Conservation (phyloP, 37 sponge, comb jelly and placozoan genomes). For the Ianthella basta region DNA sequence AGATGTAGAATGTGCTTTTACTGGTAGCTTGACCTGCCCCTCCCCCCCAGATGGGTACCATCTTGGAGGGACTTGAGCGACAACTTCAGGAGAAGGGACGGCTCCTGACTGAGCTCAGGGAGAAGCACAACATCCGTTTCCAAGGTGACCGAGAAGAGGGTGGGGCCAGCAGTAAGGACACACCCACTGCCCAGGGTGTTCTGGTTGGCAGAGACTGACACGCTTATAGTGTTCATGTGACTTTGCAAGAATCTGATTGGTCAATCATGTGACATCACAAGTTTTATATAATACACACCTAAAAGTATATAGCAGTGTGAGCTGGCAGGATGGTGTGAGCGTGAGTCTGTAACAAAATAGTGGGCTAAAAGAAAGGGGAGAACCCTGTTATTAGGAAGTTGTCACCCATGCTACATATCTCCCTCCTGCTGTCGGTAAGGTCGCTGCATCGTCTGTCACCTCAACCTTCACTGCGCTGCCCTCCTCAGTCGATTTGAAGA, state of each 20-base stretch:
- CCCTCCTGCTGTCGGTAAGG: not conserved
- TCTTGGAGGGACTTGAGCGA: constrained; percentile 59
- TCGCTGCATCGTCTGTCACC: constrained; percentile 4
- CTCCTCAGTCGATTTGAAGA: constrained; percentile 3
- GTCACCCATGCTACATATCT: constrained; percentile 8
- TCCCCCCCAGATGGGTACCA: constrained; percentile 25
- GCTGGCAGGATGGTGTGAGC: too few species aligned
- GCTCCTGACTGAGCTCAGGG: constrained; percentile 72
- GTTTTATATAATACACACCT: too few species aligned
- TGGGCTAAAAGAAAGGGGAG: too few species aligned
- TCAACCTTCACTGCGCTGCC: constrained; percentile 15
- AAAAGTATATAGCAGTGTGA: too few species aligned
- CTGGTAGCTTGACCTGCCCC: not conserved
- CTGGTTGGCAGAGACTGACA: constrained; percentile 10
- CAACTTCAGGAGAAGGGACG: constrained; percentile 82
- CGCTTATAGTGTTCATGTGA: not conserved
- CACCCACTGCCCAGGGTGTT: constrained; percentile 28
- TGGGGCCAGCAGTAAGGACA: constrained; percentile 13
- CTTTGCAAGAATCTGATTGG: too few species aligned
- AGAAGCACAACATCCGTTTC: constrained; percentile 82
- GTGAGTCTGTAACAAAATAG: too few species aligned
- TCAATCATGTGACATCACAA: too few species aligned
- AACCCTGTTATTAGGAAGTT: too few species aligned
- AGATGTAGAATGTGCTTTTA: not conserved
- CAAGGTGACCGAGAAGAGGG: constrained; percentile 63